Evolutionary conservation across 2,797 vertebrate species (phyloP).

Genomic region (Micrastur ruficollis): DNA sequence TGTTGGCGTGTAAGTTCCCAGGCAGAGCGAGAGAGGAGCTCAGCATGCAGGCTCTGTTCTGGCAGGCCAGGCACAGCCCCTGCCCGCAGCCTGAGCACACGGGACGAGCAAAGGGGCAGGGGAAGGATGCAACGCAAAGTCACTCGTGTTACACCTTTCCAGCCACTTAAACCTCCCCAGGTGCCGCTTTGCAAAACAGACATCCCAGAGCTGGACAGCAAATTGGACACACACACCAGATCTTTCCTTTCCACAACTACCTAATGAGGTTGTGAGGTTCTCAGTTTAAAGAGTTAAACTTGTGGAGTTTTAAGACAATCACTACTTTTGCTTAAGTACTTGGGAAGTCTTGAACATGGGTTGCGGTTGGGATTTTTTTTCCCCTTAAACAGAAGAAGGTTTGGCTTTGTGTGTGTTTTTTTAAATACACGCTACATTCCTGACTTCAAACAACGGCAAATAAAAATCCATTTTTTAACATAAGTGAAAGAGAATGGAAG

Average conservation of each 20-base stretch:
- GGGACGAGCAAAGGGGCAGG: background rate
- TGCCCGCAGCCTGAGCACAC: background rate
- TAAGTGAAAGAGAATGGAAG: background rate
- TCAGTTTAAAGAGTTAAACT: too few species aligned
- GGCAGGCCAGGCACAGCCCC: background rate
- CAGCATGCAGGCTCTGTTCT: background rate
- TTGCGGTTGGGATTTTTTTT: background rate
- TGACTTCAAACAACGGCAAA: background rate
- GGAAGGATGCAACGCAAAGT: background rate
- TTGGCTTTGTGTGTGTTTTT: background rate
- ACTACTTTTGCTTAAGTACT: background rate
- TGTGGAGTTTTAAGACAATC: too few species aligned
- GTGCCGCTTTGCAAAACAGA: background rate
- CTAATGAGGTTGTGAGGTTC: background rate
- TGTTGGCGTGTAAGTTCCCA: background rate
- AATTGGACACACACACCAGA: background rate
- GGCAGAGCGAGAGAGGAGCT: background rate
- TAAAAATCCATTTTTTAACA: background rate
- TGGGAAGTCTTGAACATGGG: background rate
- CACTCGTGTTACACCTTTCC: rapidly evolving
- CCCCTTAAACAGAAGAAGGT: background rate
- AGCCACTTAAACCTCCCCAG: background rate
- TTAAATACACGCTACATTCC: background rate
- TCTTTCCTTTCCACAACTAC: background rate
- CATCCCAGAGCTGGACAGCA: background rate